These are phyloP conservation scores for Eupsilia transversa DNA, from an alignment of 2,888 invertebrate species.

Conservation along the genomic window DNA sequence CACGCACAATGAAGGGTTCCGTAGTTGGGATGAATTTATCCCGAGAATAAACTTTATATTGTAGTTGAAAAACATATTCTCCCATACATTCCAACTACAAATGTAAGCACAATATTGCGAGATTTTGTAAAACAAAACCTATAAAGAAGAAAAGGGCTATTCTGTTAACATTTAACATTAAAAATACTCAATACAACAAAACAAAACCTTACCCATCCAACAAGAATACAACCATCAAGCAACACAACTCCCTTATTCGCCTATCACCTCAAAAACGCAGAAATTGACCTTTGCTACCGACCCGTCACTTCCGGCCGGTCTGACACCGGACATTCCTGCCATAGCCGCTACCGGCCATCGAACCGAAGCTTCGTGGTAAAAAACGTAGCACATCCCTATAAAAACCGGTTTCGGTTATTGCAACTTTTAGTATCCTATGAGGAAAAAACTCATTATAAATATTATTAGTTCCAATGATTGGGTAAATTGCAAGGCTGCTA, in stretches of 20 bases:
- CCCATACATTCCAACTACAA: too few relatives aligned
- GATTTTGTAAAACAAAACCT: too few relatives aligned
- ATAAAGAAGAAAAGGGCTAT: too few relatives aligned
- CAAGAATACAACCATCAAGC: neutral
- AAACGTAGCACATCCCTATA: conserved; percentile 41
- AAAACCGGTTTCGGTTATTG: conserved; percentile 59
- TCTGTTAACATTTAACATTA: neutral
- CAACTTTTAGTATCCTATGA: conserved; percentile 42
- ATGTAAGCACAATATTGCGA: too few relatives aligned
- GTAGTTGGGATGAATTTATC: too few relatives aligned
- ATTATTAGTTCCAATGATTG: conserved; percentile 28
- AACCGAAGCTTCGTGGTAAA: conserved; percentile 56
- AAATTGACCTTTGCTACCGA: conserved; percentile 68
- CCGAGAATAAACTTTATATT: too few relatives aligned
- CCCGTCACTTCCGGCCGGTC: conserved; percentile 64
- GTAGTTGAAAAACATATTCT: too few relatives aligned
- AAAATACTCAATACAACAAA: neutral
- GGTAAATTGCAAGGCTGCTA: neutral
- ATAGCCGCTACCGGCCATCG: conserved; percentile 67
- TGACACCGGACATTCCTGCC: conserved; percentile 75
- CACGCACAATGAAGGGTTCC: too few relatives aligned
- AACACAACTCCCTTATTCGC: neutral
- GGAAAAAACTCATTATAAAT: conserved; percentile 17
- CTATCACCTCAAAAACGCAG: conserved; percentile 26
- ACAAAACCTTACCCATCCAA: neutral